These are phyloP conservation scores for Craniophora ligustri DNA, from an alignment of 2,888 invertebrate species.

Conservation along the genomic window DNA sequence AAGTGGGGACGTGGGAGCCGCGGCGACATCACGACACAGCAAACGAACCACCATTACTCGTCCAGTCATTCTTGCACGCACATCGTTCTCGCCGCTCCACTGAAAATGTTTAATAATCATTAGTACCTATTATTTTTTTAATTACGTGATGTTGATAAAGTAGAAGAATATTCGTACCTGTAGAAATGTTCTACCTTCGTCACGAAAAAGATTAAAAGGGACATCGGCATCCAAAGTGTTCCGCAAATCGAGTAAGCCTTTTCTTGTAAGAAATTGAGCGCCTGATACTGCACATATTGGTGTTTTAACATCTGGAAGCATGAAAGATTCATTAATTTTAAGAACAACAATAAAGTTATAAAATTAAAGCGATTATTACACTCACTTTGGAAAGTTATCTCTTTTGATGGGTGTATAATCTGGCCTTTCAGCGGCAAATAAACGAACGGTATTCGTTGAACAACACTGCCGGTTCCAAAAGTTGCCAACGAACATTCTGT, in stretches of 20 bases:
- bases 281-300: conserved; percentile 96
- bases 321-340: background rate
- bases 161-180: conserved; percentile 87
- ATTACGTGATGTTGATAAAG: background rate
- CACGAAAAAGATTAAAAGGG: conserved; percentile 94
- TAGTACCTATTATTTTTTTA: conserved; percentile 15
- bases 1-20: conserved; percentile 83
- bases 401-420: conserved; percentile 95
- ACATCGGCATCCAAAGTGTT: conserved; percentile 93
- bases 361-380: conserved; percentile 7
- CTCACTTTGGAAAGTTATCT: conserved; percentile 94
- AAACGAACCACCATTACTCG: conserved; percentile 94
- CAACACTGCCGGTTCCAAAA: conserved; percentile 91
- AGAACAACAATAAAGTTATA: background rate
- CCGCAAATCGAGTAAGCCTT: conserved; percentile 94
- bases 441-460: conserved; percentile 95
- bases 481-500: conserved; percentile 94
- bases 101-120: conserved; percentile 73
- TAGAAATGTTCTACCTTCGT: conserved; percentile 94
- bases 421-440: conserved; percentile 95
- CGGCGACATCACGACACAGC: conserved; percentile 92
- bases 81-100: conserved; percentile 95
- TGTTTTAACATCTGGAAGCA: conserved; percentile 90
- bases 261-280: conserved; percentile 93
- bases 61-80: conserved; percentile 93